Base-by-base conservation (phyloP, 1,140 invertebrate genomes). In the Achroia grisella region DNA sequence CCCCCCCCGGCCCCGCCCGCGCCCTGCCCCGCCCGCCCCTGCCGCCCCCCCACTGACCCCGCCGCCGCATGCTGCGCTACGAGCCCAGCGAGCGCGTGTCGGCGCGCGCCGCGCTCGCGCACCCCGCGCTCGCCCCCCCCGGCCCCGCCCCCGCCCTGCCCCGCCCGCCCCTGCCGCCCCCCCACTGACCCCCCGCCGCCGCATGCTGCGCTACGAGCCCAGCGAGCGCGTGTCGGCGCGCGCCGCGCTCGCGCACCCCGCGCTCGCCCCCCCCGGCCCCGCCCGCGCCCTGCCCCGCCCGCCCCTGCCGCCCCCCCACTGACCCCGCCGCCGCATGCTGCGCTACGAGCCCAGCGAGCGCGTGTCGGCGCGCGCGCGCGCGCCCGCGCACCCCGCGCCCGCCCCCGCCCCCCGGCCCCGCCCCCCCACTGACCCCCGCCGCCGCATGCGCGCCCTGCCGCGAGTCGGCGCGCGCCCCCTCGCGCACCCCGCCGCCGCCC, bases 131-230 rank as follows among this genome's bases (percentile, higher is more conserved):
- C n/a, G n/a, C n/a, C n/a, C n/a, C n/a, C n/a, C n/a, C n/a, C n/a
- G n/a, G n/a, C n/a, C n/a, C n/a, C n/a, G n/a, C n/a, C 36, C 58
- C 59, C 4, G 62, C 64, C 59, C 48, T 46, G 36, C 15, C 45
- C 10, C 34, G 11, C 32, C 11, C 35, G 15, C 39, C 34, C 5
- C 50, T 63, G 69, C n/a, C n/a, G n/a, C n/a, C n/a, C n/a, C n/a
- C n/a, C 35, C 75, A 71, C 23, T 15, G 35, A 15, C 15, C 14
- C n/a, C n/a, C 17, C 8, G 13, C 14, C 35, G 14, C 4, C 8
- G 8, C 30, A 10, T 80, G 71, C 60, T 81, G 49, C 63, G 70
- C 32, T 76, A 77, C 56, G 76, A 80, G 52, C 69, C 72, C 17
- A 57, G 57, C 39, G 58, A 66, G 49, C 72, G 72, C 37, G 14